Conservation (phyloP, 2,797 vertebrate species). For the Clamator glandarius region DNA sequence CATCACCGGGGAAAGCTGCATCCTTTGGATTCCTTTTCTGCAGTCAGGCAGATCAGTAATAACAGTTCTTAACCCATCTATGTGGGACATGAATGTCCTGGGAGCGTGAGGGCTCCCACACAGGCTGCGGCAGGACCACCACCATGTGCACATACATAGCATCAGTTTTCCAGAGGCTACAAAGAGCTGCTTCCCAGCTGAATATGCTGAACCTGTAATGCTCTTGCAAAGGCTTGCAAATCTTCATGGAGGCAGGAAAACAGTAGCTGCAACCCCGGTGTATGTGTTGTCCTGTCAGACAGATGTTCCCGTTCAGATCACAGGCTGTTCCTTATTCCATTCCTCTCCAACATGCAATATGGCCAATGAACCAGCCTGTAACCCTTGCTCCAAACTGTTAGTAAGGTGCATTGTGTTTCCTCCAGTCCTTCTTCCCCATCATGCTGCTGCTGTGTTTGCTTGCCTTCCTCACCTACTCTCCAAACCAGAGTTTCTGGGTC, state of each 20-base stretch:
- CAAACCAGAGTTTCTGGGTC: neutral
- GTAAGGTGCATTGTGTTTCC: accelerated
- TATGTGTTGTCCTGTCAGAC: neutral
- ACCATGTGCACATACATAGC: accelerated
- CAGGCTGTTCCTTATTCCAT: neutral
- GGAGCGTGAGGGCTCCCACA: neutral
- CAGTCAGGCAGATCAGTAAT: neutral
- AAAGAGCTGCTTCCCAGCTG: neutral
- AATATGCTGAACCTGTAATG: neutral
- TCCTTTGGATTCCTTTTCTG: neutral
- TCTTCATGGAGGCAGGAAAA: neutral
- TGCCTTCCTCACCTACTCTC: neutral
- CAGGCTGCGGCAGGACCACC: neutral
- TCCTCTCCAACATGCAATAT: neutral
- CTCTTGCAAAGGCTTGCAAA: neutral
- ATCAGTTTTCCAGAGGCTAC: neutral
- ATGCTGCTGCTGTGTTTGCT: neutral
- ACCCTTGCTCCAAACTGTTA: neutral
- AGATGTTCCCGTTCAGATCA: neutral
- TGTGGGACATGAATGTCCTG: neutral
- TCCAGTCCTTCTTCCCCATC: neutral
- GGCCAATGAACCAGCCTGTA: neutral
- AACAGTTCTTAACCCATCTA: neutral
- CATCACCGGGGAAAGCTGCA: neutral
- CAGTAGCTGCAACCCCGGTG: neutral